Evolutionary conservation across 2,797 vertebrate genomes (phyloP), one percentile per base, ranked within the genome.

Genomic region (Ctenochaetus hawaiiensis): DNA sequence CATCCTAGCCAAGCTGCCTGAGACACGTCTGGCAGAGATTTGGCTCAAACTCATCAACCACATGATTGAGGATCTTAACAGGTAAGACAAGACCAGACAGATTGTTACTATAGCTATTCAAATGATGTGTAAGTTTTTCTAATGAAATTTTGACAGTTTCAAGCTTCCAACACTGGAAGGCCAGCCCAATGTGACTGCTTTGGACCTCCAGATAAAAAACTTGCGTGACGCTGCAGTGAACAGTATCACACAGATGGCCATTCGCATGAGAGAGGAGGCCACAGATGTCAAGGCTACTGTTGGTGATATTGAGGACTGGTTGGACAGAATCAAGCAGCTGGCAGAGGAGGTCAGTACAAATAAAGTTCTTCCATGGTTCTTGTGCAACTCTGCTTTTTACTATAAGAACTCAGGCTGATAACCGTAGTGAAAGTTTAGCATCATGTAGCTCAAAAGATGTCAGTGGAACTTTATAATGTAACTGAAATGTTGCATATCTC

Each of bases 201-300:
- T 99, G 68, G 98, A 99, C 90, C 95, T 97, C 77, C 96, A 99
- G 89, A 95, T 98, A 48, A 96, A 92, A 89, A 97, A 93, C 53
- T 74, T 98, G 64, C 95, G 98, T 0, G 93, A 96, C 60, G 93
- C 87, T 53, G 91, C 95, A 10, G 80, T 98, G 53, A 77, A 59
- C 3, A 90, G 91, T 81, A 97, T 99, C 73, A 85, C 80, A 3
- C 92, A 96, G 64, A 93, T 94, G 62, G 97, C 97, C 22, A 53
- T 77, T 67, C 83, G 37, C 58, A 92, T 98, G 94, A 96, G 90
- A 80, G 90, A 91, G 52, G 96, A 97, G 78, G 95, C 95, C 57
- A 94, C 83, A 4, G 96, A 98, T 44, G 89, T 97, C 59, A 96
- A 93, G 69, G 92, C 94, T 6, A 96, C 96, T 4, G 44, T 99